These are phyloP conservation scores for Scolopax bukidnonensis DNA, from an alignment of 2,797 vertebrate species.

Conservation along the genomic window DNA sequence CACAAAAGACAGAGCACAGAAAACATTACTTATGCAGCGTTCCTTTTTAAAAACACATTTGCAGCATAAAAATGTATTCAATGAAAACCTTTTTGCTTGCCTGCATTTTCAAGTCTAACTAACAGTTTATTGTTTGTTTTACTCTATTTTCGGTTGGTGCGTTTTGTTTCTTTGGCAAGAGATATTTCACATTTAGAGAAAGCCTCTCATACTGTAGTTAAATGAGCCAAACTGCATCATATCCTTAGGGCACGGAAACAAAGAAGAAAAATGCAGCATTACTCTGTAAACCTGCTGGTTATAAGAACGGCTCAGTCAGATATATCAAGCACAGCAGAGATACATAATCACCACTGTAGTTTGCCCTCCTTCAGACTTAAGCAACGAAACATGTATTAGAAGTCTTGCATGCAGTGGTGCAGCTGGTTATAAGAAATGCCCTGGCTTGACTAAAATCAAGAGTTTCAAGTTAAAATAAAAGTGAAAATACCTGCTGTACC, in stretches of 20 bases:
- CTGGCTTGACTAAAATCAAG: constrained; percentile 21
- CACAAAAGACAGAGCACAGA: constrained; percentile 29
- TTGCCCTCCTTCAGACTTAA: background rate
- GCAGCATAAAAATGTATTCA: constrained; percentile 11
- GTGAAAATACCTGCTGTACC: constrained; percentile 88
- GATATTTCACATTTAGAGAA: constrained; percentile 66
- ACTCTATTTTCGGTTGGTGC: constrained; percentile 63
- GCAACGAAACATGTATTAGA: background rate
- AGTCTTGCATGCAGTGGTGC: constrained; percentile 19
- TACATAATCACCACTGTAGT: background rate
- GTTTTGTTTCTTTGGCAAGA: constrained; percentile 70
- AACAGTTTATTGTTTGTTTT: constrained; percentile 70
- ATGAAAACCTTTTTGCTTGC: constrained; percentile 30
- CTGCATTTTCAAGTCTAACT: constrained; percentile 46
- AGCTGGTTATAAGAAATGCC: constrained; percentile 4
- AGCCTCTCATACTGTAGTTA: constrained; percentile 66
- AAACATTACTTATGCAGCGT: background rate
- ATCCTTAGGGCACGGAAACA: constrained; percentile 71
- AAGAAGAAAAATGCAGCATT: constrained; percentile 71
- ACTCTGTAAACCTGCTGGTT: constrained; percentile 71
- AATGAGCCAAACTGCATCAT: constrained; percentile 71
- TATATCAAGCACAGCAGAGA: constrained; percentile 18
- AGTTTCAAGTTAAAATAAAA: constrained; percentile 71
- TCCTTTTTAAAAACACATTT: background rate
- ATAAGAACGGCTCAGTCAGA: constrained; percentile 35